Conservation (phyloP, 2,797 vertebrate genomes). For the Thamnophis elegans region DNA sequence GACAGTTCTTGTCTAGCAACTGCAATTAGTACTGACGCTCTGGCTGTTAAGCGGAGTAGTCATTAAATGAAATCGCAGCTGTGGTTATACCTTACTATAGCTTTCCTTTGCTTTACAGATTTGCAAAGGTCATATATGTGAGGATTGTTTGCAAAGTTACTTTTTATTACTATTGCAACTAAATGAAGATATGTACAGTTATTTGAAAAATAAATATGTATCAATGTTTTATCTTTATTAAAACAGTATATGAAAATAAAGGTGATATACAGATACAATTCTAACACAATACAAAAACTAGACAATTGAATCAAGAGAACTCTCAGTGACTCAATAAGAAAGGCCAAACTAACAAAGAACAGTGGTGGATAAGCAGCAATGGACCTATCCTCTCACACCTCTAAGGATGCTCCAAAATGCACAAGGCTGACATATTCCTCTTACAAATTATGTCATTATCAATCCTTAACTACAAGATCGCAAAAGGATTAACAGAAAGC, state of each 20-base stretch:
- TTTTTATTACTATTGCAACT: neutral
- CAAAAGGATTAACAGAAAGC: neutral
- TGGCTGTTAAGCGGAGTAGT: neutral
- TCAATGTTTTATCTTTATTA: neutral
- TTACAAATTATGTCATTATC: neutral
- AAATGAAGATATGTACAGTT: neutral
- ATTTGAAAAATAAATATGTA: neutral
- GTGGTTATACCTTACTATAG: neutral
- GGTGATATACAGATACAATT: neutral
- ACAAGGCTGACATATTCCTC: neutral
- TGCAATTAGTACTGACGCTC: neutral
- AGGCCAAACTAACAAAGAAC: neutral
- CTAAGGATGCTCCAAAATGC: neutral
- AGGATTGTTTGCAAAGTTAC: neutral
- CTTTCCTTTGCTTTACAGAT: neutral
- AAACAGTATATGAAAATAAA: neutral
- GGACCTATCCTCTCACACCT: neutral
- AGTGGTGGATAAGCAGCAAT: neutral
- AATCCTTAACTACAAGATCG: neutral
- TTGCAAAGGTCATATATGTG: neutral
- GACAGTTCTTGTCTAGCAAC: neutral
- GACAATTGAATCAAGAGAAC: neutral
- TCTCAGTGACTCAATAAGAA: neutral
- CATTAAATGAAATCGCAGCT: neutral
- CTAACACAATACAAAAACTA: neutral